These are phyloP conservation scores for Rallus limicola DNA, from an alignment of 2,113 vertebrate genomes.

Conservation along the genomic window DNA sequence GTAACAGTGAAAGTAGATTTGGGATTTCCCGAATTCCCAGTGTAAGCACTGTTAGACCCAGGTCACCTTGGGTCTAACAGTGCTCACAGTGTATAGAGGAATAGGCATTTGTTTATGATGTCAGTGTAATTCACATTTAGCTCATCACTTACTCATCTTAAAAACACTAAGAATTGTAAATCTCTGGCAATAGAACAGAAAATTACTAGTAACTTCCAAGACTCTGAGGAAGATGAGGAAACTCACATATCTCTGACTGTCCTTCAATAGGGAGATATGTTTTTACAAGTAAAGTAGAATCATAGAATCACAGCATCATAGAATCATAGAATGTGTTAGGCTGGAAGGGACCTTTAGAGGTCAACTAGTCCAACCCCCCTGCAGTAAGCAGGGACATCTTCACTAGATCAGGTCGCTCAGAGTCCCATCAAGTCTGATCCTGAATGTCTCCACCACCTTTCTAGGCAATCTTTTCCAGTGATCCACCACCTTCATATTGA, in stretches of 20 bases:
- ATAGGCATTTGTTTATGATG: not conserved
- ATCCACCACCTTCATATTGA: too few species aligned
- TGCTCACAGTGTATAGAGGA: not conserved
- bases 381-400: too few species aligned
- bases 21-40: too few species aligned
- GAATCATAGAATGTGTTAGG: too few species aligned
- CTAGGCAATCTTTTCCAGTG: too few species aligned
- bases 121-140: not conserved
- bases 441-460: too few species aligned
- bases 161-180: not conserved
- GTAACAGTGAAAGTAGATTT: not conserved
- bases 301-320: too few species aligned
- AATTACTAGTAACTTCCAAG: not conserved
- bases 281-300: not conserved
- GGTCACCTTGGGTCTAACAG: not conserved
- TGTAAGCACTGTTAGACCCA: not conserved
- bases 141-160: not conserved
- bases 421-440: too few species aligned
- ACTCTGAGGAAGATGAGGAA: not conserved
- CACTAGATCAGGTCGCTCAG: too few species aligned
- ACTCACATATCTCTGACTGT: not conserved
- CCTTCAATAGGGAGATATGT: not conserved
- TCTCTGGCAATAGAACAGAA: not conserved
- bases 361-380: too few species aligned
- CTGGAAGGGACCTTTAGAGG: too few species aligned